phyloP scores from a whole-genome alignment of 2,113 vertebrate species.

The Equus quagga region DNA sequence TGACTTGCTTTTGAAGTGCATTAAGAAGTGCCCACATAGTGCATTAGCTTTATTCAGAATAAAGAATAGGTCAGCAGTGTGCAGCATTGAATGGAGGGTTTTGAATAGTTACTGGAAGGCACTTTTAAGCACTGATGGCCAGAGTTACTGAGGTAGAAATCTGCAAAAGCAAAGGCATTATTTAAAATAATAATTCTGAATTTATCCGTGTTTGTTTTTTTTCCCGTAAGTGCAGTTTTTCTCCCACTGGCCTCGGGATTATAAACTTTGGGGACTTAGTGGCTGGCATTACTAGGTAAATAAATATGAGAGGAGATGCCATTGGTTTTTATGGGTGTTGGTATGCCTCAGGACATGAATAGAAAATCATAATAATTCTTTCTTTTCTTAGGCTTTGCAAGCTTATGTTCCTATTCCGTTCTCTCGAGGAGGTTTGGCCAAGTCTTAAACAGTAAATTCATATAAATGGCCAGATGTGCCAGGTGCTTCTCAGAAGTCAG shows the following conservation, averaged over 20 bases:
- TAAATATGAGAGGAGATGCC: slow-evolving; percentile 41
- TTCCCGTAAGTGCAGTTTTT: slow-evolving; percentile 60
- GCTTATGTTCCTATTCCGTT: background rate
- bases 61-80: slow-evolving; percentile 53
- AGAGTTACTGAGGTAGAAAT: slow-evolving; percentile 80
- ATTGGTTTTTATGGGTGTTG: slow-evolving; percentile 45
- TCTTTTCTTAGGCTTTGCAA: slow-evolving; percentile 63
- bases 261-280: slow-evolving; percentile 53
- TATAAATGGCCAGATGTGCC: background rate
- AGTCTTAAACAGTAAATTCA: slow-evolving; percentile 52
- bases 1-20: slow-evolving; percentile 72
- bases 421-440: background rate
- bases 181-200: slow-evolving; percentile 69
- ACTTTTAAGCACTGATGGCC: slow-evolving; percentile 63
- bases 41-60: slow-evolving; percentile 37
- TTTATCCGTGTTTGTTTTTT: slow-evolving; percentile 15
- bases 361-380: slow-evolving; percentile 62
- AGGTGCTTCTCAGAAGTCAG: background rate
- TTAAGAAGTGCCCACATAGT: slow-evolving; percentile 67
- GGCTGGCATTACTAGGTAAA: slow-evolving; percentile 44
- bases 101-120: slow-evolving; percentile 55
- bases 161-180: slow-evolving; percentile 72
- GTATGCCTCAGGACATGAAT: slow-evolving; percentile 36
- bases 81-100: background rate
- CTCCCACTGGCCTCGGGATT: slow-evolving; percentile 59